Percentiles rank a stretch among this genome's conserved stretches.
Evolutionary conservation across 1,140 invertebrate genomes (phyloP).

Genomic region (Monomorium pharaonis): DNA sequence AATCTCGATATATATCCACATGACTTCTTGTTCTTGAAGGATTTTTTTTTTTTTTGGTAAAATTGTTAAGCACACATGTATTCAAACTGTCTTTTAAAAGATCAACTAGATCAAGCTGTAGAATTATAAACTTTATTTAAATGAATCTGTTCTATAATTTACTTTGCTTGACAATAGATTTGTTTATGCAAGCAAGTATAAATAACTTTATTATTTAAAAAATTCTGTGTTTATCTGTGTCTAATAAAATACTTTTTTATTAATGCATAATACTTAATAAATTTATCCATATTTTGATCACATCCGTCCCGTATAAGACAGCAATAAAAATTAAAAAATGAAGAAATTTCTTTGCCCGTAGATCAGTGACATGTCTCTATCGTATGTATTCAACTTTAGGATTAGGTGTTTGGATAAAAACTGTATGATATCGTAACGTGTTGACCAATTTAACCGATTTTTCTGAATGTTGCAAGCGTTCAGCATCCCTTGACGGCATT

Average conservation of each 20-base stretch:
- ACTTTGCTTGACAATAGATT: background rate
- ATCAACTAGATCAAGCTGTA: too few relatives aligned
- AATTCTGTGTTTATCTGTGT: background rate
- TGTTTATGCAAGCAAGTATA: background rate
- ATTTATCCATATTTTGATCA: background rate
- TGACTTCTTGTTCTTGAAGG: background rate
- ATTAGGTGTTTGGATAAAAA: conserved; percentile 17
- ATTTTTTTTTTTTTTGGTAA: background rate
- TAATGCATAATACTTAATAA: background rate
- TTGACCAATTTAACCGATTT: conserved; percentile 22
- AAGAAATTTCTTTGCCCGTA: background rate
- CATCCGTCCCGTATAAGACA: too few relatives aligned
- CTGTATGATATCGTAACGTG: background rate
- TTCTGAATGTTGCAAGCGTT: background rate
- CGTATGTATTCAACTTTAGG: background rate
- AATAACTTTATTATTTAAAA: background rate
- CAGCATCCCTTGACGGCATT: conserved; percentile 37
- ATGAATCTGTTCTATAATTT: background rate
- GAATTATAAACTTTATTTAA: background rate
- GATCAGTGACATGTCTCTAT: background rate
- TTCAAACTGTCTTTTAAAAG: background rate
- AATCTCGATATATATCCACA: background rate
- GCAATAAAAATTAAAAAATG: background rate
- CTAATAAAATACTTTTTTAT: background rate
- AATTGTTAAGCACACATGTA: background rate